Percentiles rank a stretch among this genome's conserved stretches.
Evolutionary conservation across 2,113 vertebrate species (phyloP).

Genomic region (Takifugu flavidus): DNA sequence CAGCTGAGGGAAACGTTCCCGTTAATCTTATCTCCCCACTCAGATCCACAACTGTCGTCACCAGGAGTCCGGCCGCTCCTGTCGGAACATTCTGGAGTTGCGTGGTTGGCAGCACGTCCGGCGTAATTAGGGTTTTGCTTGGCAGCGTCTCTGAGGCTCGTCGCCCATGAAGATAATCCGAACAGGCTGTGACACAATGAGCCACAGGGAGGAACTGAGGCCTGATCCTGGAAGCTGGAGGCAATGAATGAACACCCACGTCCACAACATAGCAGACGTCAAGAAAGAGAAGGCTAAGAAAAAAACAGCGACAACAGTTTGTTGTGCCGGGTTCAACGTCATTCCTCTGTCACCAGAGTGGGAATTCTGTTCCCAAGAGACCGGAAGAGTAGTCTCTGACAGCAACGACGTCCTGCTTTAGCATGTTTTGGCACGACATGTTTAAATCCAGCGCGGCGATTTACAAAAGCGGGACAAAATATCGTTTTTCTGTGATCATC

Average conservation of each 20-base stretch:
- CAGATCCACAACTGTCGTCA: constrained; percentile 17
- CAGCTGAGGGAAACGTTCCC: background rate
- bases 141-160: constrained; percentile 49
- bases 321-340: background rate
- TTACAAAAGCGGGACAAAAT: too few species aligned
- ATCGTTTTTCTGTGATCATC: too few species aligned
- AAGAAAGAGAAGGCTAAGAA: constrained; percentile 20
- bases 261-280: constrained; percentile 39
- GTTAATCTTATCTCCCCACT: too few species aligned
- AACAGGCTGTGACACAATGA: constrained; percentile 51
- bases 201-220: constrained; percentile 52
- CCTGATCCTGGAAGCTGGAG: constrained; percentile 56
- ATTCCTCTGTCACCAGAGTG: background rate
- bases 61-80: constrained; percentile 8
- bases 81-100: constrained; percentile 23
- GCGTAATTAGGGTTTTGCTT: constrained; percentile 60
- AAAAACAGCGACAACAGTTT: constrained; percentile 22
- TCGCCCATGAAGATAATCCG: constrained; percentile 56
- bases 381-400: too few species aligned
- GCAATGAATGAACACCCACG: constrained; percentile 61
- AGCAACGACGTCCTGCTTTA: too few species aligned
- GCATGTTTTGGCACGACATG: too few species aligned
- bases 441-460: too few species aligned
- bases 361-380: background rate
- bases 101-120: constrained; percentile 18